Evolutionary conservation across 2,888 invertebrate species (phyloP).

Genomic region (Netelia melanura): DNA sequence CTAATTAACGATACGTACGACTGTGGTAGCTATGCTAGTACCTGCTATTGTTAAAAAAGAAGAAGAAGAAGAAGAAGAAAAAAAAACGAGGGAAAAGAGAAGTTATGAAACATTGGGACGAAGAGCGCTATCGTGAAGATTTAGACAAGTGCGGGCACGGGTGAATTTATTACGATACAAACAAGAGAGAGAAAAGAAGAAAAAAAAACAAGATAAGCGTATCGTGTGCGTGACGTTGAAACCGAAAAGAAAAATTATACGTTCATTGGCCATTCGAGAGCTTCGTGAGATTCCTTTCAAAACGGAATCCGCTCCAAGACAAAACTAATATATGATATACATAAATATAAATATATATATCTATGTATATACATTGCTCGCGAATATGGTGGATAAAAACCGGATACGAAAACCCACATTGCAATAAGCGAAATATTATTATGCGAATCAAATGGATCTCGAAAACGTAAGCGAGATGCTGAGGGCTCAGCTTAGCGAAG

Average conservation of each 20-base stretch:
- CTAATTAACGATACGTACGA: conserved; percentile 85
- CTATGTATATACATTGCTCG: conserved; percentile 18
- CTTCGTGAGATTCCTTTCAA: conserved; percentile 15
- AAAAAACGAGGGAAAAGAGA: conserved; percentile 6
- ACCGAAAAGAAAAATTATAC: conserved; percentile 3
- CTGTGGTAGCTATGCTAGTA: conserved; percentile 86
- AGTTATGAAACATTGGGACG: conserved; percentile 42
- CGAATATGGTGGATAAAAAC: conserved; percentile 31
- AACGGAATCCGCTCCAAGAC: neutral
- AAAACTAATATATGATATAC: conserved; percentile 13
- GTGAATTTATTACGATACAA: conserved; percentile 28
- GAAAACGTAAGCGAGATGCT: conserved; percentile 74
- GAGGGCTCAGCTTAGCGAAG: conserved; percentile 78
- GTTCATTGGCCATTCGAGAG: conserved; percentile 47
- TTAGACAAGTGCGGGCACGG: conserved; percentile 29
- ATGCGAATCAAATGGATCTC: conserved; percentile 82
- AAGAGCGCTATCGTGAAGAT: conserved; percentile 59
- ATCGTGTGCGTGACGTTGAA: neutral
- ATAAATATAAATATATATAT: conserved; percentile 10
- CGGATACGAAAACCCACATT: conserved; percentile 68
- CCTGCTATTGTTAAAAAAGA: conserved; percentile 84
- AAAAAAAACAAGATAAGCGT: conserved; percentile 24
- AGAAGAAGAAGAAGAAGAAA: conserved; percentile 53
- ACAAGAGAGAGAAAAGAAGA: neutral
- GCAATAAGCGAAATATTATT: conserved; percentile 72